phyloP scores from a whole-genome alignment of 2,797 vertebrate species.

The Macropodus opercularis region DNA sequence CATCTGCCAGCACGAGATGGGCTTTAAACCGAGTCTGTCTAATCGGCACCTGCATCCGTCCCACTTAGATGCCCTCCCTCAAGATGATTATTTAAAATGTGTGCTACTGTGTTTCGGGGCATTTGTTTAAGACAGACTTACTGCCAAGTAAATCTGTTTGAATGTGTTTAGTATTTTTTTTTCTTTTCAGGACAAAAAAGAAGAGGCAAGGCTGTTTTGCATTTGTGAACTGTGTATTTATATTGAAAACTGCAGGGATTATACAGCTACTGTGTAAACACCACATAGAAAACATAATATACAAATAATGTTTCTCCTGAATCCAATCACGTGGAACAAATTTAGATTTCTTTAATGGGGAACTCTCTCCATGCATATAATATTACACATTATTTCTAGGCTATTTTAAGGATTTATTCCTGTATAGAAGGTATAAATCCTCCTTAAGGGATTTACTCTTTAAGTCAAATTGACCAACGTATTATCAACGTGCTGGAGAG shows the following conservation, averaged over 20 bases:
- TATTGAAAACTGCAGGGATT: background rate
- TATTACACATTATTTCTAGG: too few species aligned
- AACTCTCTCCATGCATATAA: too few species aligned
- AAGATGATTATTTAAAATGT: conserved; percentile 4
- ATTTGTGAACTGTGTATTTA: background rate
- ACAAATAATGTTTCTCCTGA: background rate
- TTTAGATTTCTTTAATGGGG: background rate
- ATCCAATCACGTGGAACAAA: background rate
- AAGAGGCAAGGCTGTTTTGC: background rate
- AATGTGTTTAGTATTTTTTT: background rate
- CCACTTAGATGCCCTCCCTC: conserved; percentile 4
- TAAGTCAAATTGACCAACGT: background rate
- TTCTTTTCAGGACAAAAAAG: background rate
- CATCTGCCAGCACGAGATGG: conserved; percentile 22
- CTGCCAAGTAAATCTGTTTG: background rate
- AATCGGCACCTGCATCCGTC: conserved; percentile 41
- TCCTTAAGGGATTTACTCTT: background rate
- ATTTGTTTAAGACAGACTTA: conserved; percentile 13
- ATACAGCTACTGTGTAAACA: background rate
- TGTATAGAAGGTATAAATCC: background rate
- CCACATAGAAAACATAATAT: background rate
- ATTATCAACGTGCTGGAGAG: background rate
- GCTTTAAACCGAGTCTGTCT: conserved; percentile 31
- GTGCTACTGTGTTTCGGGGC: conserved; percentile 12
- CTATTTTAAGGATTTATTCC: too few species aligned